Base-by-base conservation (phyloP, 2,113 vertebrate genomes). In the Gobiocypris rarus region DNA sequence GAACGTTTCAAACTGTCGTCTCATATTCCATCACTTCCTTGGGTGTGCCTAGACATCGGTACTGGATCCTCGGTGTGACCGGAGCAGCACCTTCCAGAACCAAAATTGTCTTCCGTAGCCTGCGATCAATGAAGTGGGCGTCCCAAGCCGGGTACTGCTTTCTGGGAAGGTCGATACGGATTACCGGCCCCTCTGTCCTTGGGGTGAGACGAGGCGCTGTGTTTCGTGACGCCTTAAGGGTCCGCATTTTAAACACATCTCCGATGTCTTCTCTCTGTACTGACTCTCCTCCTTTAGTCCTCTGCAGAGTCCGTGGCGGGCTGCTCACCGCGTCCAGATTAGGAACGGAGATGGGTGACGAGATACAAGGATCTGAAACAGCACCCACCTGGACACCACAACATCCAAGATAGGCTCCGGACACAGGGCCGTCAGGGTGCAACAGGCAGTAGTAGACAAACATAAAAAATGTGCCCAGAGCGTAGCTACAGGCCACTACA, bases 131-230 rank as follows among this genome's bases (percentile, higher is more conserved):
- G 92, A 97, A 99, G 89, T 99, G 98, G 69, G 97, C 97, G 0
- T 99, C 98, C 98, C 98, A 99, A 17, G 98, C 98, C 0, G 98
- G 98, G 89, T 99, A 99, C 88, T 95, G 97, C 94, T 99, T 99
- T 58, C 98, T 95, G 88, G 97, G 98, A 88, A 99, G 92, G 94
- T 99, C 98, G 90, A 99, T 98, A 86, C 98, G 95, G 92, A 99
- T 99, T 88, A 99, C 97, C 0, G 98, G 97, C 52, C 96, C 86
- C 92, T 98, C 97, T 93, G 95, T 96, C 93, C 97, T 96, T 45
- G 94, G 94, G 81, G 94, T 86, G 56, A 91, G 91, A 1, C 89
- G 94, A 78, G 94, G 88, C 17, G 94, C 90, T 0, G 94, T 92
- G 0, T 92, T 94, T 34, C 93, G 95, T 1, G 91, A 94, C 59